phyloP scores from a whole-genome alignment of 1,140 invertebrate species.

The Caerostris extrusa region DNA sequence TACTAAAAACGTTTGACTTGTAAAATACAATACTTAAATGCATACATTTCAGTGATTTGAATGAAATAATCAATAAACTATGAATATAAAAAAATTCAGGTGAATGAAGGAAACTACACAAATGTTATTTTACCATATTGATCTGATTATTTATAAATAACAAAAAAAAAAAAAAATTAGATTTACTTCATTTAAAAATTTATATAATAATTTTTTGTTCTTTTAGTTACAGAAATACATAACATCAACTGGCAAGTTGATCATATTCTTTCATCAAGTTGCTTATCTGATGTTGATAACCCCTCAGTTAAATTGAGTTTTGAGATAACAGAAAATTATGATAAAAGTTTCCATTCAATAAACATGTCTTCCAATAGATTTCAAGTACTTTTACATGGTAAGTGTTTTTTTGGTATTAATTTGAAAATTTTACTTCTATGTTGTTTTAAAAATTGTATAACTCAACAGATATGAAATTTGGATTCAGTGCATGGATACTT shows the following conservation, averaged over 20 bases:
- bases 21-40: too few species aligned
- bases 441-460: background rate
- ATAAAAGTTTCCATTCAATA: conserved; percentile 26
- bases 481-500: background rate
- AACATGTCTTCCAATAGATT: conserved; percentile 64
- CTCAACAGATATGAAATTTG: background rate
- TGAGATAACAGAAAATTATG: conserved; percentile 39
- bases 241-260: conserved; percentile 67
- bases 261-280: conserved; percentile 59
- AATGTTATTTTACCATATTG: too few species aligned
- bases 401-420: background rate
- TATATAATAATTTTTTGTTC: conserved; percentile 3
- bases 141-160: too few species aligned
- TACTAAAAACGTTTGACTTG: too few species aligned
- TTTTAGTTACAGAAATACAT: conserved; percentile 54
- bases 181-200: background rate
- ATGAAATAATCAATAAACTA: too few species aligned
- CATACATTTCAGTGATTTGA: too few species aligned
- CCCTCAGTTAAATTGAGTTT: conserved; percentile 61
- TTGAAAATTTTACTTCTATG: background rate
- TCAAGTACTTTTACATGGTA: conserved; percentile 69
- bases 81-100: too few species aligned
- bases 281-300: conserved; percentile 57
- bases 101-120: too few species aligned
- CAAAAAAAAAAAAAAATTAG: too few species aligned